phyloP scores from a whole-genome alignment of 2,113 vertebrate species.

The Daphoenositta chrysoptera region DNA sequence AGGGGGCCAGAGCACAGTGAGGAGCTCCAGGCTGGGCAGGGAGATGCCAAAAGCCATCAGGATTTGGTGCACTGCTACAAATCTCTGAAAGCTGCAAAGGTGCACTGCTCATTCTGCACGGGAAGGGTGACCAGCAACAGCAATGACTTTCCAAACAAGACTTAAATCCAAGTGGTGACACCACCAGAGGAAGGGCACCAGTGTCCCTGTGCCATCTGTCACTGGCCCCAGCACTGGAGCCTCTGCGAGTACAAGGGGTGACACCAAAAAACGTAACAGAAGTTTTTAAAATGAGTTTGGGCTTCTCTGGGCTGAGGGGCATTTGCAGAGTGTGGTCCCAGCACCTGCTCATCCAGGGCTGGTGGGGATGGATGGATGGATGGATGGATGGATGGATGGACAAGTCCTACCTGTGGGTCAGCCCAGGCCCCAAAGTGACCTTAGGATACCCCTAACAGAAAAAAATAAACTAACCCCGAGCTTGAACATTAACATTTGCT shows the following conservation, averaged over 20 bases:
- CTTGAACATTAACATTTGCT: not conserved
- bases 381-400: not conserved
- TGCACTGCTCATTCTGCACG: not conserved
- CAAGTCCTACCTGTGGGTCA: not conserved
- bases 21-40: not conserved
- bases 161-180: not conserved
- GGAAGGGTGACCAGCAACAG: not conserved
- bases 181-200: not conserved
- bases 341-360: accelerated
- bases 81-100: not conserved
- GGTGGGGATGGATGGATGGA: not conserved
- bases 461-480: not conserved
- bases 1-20: accelerated
- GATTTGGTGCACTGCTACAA: not conserved
- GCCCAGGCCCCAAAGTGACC: not conserved
- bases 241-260: not conserved
- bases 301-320: not conserved
- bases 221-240: accelerated
- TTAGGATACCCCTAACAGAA: not conserved
- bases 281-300: not conserved
- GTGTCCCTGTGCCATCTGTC: not conserved
- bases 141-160: not conserved
- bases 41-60: not conserved
- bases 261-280: not conserved
- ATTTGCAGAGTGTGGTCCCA: accelerated